Conservation (phyloP, 35 echinoderm and acorn worm species). For the Apostichopus japonicus region DNA sequence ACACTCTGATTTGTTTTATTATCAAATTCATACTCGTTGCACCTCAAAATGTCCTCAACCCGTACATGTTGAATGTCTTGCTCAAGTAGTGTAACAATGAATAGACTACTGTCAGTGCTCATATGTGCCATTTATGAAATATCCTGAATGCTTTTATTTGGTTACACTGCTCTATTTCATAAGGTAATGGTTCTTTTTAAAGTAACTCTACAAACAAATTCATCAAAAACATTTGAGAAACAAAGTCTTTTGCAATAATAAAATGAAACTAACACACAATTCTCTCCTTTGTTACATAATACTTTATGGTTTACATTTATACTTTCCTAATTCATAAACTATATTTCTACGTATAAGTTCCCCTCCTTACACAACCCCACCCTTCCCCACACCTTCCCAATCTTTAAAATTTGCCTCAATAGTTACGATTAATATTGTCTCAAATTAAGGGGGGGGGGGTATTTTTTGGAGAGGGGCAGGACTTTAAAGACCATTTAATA, state of each 20-base stretch:
- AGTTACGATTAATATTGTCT: not conserved
- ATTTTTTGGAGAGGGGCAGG: too few species aligned
- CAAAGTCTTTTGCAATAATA: not conserved
- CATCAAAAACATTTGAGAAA: not conserved
- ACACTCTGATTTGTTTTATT: too few species aligned
- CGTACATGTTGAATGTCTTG: too few species aligned
- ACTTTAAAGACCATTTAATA: not conserved
- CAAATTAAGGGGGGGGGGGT: not conserved
- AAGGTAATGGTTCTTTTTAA: not conserved
- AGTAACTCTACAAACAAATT: not conserved
- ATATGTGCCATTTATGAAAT: not conserved
- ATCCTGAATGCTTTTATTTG: not conserved
- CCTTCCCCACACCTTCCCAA: not conserved
- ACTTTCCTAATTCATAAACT: not conserved
- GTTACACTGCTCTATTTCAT: too few species aligned
- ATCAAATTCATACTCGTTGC: not conserved
- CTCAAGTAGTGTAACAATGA: too few species aligned
- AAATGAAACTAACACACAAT: not conserved
- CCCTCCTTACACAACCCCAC: not conserved
- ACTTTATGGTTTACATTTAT: not conserved
- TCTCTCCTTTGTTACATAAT: not conserved
- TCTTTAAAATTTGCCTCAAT: not conserved
- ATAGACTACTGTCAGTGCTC: not conserved
- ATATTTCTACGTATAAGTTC: not conserved
- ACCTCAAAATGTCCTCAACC: not conserved